phyloP scores from a whole-genome alignment of 2,888 invertebrate species.

The Caenorhabditis sp. region DNA sequence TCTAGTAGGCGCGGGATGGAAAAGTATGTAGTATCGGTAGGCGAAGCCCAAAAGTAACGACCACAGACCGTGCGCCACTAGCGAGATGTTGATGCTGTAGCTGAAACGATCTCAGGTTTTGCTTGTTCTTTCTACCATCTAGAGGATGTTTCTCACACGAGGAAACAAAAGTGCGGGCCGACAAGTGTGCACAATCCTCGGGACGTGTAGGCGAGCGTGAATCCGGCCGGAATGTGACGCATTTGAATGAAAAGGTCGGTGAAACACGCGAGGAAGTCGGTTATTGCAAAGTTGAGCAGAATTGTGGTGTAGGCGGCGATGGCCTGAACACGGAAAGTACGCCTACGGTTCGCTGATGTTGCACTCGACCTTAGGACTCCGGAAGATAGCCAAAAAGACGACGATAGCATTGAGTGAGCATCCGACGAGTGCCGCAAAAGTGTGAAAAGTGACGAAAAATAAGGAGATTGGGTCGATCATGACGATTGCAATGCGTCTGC shows the following conservation, averaged over 20 bases:
- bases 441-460: slow-evolving; percentile 42
- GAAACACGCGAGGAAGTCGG: slow-evolving; percentile 58
- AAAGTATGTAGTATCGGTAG: slow-evolving; percentile 56
- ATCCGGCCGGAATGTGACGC: slow-evolving; percentile 47
- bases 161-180: slow-evolving; percentile 44
- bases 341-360: no score
- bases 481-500: no score
- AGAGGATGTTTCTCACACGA: slow-evolving; percentile 4
- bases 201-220: slow-evolving; percentile 53
- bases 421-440: slow-evolving; percentile 26
- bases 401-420: slow-evolving; percentile 40
- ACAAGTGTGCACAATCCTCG: slow-evolving; percentile 41
- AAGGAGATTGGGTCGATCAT: slow-evolving; percentile 33
- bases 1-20: slow-evolving; percentile 37
- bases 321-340: slow-evolving; percentile 12
- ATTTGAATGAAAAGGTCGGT: slow-evolving; percentile 60
- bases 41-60: slow-evolving; percentile 44
- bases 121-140: no score
- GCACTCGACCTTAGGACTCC: slow-evolving; percentile 45
- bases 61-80: slow-evolving; percentile 51
- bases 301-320: slow-evolving; percentile 57
- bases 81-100: slow-evolving; percentile 51
- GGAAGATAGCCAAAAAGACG: slow-evolving; percentile 46
- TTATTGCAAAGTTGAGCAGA: slow-evolving; percentile 59
- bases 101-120: slow-evolving; percentile 21